Base-by-base conservation (phyloP, 1,140 invertebrate species). In the Rhagoletis zephyria region DNA sequence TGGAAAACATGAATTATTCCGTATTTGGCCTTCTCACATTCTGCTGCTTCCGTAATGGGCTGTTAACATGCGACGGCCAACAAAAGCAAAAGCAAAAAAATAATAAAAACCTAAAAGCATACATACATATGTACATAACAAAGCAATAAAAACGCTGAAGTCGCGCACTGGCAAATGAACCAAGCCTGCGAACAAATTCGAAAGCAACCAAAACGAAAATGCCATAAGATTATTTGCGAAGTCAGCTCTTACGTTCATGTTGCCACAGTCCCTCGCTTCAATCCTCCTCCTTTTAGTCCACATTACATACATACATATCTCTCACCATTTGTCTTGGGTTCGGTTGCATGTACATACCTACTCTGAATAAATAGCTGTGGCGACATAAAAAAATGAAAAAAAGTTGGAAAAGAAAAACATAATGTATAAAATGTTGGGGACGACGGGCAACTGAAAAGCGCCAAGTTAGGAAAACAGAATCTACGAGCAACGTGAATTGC, bases 21-120 rank as follows among this genome's bases (percentile, higher is more conserved):
- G 74, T 81, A 81, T 81, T 81, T 81, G 74, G 74, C 74, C 74
- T 81, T 81, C 74, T 81, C 74, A 59, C 74, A 81, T 81, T 81
- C 48, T 81, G 74, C n/a, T 59, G 45, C 48, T 81, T 51, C 74
- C 74, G 74, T 81, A 81, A 81, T 81, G 74, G 74, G 74, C 74
- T 48, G 74, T 81, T 81, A 81, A 81, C 74, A 81, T 81, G 74
- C 74, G 56, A 81, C 48, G 56, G 74, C 48, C 74, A 56, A 56
- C 48, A 81, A 81, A n/a, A 51, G 56, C 45, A 81, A 56, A 10
- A 74, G 16, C 12, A 14, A 74, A 74, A 9, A 81, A 81, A 81
- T 30, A 30, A 30, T 30, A 30, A 30, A 30, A 30, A 30, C 30
- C 30, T 30, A 30, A 30, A 30, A 30, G 30, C 30, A 30, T 30